Evolutionary conservation across 2,888 invertebrate species (phyloP), one percentile per base, ranked within the genome.

Genomic region (Lithophane socia): DNA sequence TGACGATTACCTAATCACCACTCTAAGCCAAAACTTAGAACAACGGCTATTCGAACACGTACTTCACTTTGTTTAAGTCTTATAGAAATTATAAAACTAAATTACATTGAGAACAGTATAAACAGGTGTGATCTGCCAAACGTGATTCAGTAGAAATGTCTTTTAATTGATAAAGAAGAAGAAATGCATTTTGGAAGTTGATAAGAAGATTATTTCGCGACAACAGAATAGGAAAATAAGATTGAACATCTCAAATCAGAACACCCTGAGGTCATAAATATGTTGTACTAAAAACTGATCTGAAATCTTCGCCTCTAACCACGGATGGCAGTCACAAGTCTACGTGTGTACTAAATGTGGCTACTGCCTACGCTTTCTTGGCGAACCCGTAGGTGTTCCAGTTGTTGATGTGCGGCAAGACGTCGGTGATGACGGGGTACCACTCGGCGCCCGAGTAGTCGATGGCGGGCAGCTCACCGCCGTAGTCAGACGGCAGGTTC

Each of bases 391-490:
- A 97, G 29, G 97, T 94, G 91, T 98, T 98, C 97, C 98, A 98
- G 90, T 97, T 97, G 91, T 97, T 94, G 74, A 98, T 97, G 89
- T 97, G 97, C 1, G 98, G 97, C 44, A 97, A 94, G 84, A 98
- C 96, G 2, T 97, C 95, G 63, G 97, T 96, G 86, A 98, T 96
- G 71, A 97, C 97, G 16, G 98, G 98, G 91, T 97, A 98, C 98
- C 98, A 98, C 71, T 98, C 97, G 4, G 97, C 97, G 49, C 98
- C 98, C 44, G 97, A 97, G 93, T 99, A 99, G 94, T 98, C 97
- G 79, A 98, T 98, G 90, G 97, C 97, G 0, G 98, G 98, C 61
- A 98, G 92, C 72, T 97, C 94, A 54, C 99, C 99, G 80, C 97
- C 98, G 92, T 98, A 99, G 94, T 98, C 98, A 63, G 97, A 96